Conservation (phyloP, 2,113 vertebrate species). For the Mixornis gularis region DNA sequence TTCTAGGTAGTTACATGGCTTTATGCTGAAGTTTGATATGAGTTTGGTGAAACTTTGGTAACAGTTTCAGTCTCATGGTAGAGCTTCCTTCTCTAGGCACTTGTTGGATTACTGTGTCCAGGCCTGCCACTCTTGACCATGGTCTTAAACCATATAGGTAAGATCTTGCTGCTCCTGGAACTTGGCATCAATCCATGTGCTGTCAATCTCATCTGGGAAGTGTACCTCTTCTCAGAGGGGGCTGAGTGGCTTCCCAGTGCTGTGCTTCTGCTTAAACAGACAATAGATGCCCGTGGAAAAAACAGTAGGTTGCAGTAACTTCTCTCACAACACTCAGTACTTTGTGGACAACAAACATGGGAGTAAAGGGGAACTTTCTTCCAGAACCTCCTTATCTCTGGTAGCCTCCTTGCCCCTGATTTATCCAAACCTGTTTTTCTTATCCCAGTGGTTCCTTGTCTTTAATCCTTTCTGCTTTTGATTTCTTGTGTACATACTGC, state of each 20-base stretch:
- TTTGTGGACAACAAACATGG: neutral
- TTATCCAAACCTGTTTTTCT: neutral
- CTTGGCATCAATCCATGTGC: neutral
- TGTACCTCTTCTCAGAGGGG: neutral
- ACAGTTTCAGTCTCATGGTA: neutral
- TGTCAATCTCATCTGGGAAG: neutral
- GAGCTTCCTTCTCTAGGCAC: neutral
- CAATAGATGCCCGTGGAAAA: neutral
- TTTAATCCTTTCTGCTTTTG: slow-evolving; percentile 22
- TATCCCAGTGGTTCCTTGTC: neutral
- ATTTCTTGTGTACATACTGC: slow-evolving; percentile 10
- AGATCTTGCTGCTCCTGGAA: neutral
- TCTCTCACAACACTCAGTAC: neutral
- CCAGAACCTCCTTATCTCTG: neutral
- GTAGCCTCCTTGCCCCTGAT: neutral
- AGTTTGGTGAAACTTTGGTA: neutral
- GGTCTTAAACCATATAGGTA: neutral
- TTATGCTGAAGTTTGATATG: neutral
- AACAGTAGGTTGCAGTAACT: neutral
- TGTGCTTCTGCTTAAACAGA: neutral
- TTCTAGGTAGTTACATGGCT: neutral
- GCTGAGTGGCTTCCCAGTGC: neutral
- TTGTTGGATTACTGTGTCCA: accelerated
- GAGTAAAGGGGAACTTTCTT: neutral
- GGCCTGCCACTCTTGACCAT: neutral